Conservation (phyloP, 2,113 vertebrate species). For the Columba janthina region DNA sequence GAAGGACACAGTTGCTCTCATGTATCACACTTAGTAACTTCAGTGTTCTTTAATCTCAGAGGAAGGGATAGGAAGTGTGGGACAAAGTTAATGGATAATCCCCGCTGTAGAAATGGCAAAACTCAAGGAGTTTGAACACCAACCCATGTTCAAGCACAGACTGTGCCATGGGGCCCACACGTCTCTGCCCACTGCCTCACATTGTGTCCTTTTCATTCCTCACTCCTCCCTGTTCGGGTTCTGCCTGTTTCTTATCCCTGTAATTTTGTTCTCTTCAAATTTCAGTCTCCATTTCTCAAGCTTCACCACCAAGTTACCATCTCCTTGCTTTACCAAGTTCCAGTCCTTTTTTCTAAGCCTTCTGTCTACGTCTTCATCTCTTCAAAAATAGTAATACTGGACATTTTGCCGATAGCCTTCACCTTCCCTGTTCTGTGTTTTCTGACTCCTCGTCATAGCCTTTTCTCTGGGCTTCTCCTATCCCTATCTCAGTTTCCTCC, state of each 20-base stretch:
- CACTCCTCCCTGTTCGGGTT: neutral
- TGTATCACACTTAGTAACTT: neutral
- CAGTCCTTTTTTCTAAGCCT: neutral
- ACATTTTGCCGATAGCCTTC: neutral
- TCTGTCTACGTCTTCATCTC: neutral
- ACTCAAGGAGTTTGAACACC: neutral
- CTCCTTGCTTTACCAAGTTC: neutral
- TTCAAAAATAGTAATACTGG: neutral
- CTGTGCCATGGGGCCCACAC: rapidly evolving
- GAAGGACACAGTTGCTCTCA: neutral
- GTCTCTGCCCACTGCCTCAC: neutral
- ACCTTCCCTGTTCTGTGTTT: neutral
- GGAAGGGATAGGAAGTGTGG: neutral
- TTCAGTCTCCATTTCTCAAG: neutral
- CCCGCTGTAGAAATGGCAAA: neutral
- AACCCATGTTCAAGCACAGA: neutral
- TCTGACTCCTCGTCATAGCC: neutral
- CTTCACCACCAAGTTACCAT: neutral
- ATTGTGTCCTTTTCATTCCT: neutral
- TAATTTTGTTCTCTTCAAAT: neutral
- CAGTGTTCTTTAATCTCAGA: neutral
- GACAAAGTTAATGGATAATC: neutral
- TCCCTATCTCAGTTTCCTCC: neutral
- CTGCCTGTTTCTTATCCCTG: neutral
- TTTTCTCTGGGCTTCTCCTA: neutral